Evolutionary conservation across 2,888 invertebrate genomes (phyloP).

Genomic region (Lasioglossum leucozonium): DNA sequence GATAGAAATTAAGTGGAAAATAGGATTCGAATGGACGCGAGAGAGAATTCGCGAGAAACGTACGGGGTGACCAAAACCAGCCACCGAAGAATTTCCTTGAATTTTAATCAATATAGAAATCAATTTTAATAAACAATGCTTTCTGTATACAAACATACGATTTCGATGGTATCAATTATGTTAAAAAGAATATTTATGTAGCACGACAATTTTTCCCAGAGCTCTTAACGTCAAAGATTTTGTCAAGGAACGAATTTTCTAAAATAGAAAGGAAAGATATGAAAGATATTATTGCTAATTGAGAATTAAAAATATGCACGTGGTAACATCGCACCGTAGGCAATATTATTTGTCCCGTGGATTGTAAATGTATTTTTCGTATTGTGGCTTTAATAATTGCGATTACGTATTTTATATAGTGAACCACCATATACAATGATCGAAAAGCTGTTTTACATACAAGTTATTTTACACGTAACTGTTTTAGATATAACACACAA

Average conservation of each 20-base stretch:
- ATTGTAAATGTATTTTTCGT: too few relatives aligned
- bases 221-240: too few relatives aligned
- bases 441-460: too few relatives aligned
- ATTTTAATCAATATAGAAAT: neutral
- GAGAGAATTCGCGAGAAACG: neutral
- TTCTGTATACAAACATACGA: too few relatives aligned
- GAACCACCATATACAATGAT: too few relatives aligned
- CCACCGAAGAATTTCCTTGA: neutral
- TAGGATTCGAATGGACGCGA: constrained; percentile 27
- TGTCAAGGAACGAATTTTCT: too few relatives aligned
- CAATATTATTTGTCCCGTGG: too few relatives aligned
- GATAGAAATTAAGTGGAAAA: constrained; percentile 42
- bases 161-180: too few relatives aligned
- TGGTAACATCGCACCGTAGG: too few relatives aligned
- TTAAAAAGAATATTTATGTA: too few relatives aligned
- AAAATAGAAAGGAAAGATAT: neutral
- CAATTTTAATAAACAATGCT: neutral
- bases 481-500: too few relatives aligned
- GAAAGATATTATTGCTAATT: neutral
- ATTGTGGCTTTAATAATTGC: neutral
- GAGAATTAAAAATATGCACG: neutral
- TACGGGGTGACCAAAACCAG: neutral
- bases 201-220: neutral
- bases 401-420: neutral
- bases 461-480: too few relatives aligned